Evolutionary conservation across 1,140 invertebrate genomes (phyloP), one percentile per base, ranked within the genome.

Genomic region (Anagrus nilaparvatae): DNA sequence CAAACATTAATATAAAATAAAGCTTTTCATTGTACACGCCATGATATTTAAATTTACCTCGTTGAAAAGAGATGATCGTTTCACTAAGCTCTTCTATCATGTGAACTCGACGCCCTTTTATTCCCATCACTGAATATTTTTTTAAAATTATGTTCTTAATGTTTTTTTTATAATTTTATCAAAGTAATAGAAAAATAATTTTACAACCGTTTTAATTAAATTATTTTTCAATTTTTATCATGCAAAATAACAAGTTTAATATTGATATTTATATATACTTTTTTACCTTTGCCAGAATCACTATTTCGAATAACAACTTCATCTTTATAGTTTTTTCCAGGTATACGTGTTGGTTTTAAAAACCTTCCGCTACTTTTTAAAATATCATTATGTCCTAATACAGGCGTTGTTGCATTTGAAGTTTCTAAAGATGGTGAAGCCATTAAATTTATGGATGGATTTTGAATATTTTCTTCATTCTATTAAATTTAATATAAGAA

Each of bases 31-130:
- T n/a, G n/a, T 58, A 55, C 56, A 58, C 50, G 43, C 56, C 54
- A 39, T 56, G 47, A 46, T 52, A n/a, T 45, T 32, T 14, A 21
- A 38, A 40, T 71, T 84, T 85, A 94, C 89, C 91, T 91, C 90
- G 81, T 79, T 96, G 91, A 77, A 96, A 95, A 63, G 89, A 94
- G 75, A 96, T 94, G 71, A 95, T 89, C 57, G 90, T 95, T 73
- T 93, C 88, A 74, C 87, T 93, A 67, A 95, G 78, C 73, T 94
- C 89, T 77, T 96, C 92, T 67, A 96, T 95, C 83, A 94, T 89
- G 75, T 94, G 90, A 67, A 95, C 90, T 61, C 92, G 77, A 60
- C 90, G 78, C 63, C 92, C 92, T 74, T 93, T 94, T 79, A 96
- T 93, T 74, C 92, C 92, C 92, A 96, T 96, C 72, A 96, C 90